Percentiles rank a stretch among this genome's conserved stretches.
Evolutionary conservation across 2,113 vertebrate species (phyloP).

Genomic region (Chamaea fasciata): DNA sequence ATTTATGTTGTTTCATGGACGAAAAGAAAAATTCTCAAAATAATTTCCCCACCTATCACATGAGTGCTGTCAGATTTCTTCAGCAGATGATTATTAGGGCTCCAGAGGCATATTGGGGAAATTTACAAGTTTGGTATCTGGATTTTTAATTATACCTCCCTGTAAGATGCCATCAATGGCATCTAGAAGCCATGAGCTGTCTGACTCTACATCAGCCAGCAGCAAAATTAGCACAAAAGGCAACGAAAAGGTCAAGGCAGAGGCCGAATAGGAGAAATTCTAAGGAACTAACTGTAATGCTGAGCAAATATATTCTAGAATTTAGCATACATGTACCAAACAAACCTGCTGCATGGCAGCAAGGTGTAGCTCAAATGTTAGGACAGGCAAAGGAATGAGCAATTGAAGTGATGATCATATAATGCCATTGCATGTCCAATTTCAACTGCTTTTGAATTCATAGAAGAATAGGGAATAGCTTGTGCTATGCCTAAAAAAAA

Average conservation of each 20-base stretch:
- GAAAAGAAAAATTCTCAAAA: constrained; percentile 47
- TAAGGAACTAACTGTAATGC: not conserved
- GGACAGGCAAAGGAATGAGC: not conserved
- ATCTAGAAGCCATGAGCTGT: constrained; percentile 38
- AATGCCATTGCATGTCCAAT: not conserved
- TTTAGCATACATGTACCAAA: constrained; percentile 36
- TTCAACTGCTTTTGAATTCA: constrained; percentile 10
- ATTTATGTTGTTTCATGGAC: constrained; percentile 41
- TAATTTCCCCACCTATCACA: not conserved
- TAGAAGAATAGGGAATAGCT: not conserved
- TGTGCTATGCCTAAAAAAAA: not conserved
- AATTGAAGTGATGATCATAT: not conserved
- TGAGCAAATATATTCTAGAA: constrained; percentile 39
- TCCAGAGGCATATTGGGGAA: constrained; percentile 37
- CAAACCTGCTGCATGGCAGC: not conserved
- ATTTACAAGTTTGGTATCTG: constrained; percentile 12
- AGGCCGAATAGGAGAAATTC: not conserved
- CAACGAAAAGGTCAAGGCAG: constrained; percentile 17
- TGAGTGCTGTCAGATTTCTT: constrained; percentile 39
- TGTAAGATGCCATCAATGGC: constrained; percentile 41
- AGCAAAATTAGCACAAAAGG: constrained; percentile 53
- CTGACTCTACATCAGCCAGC: constrained; percentile 60
- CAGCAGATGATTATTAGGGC: not conserved
- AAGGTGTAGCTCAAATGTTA: constrained; percentile 14
- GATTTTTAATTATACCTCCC: constrained; percentile 50